Conservation (phyloP, 2,797 vertebrate genomes). For the Anomalospiza imberbis region DNA sequence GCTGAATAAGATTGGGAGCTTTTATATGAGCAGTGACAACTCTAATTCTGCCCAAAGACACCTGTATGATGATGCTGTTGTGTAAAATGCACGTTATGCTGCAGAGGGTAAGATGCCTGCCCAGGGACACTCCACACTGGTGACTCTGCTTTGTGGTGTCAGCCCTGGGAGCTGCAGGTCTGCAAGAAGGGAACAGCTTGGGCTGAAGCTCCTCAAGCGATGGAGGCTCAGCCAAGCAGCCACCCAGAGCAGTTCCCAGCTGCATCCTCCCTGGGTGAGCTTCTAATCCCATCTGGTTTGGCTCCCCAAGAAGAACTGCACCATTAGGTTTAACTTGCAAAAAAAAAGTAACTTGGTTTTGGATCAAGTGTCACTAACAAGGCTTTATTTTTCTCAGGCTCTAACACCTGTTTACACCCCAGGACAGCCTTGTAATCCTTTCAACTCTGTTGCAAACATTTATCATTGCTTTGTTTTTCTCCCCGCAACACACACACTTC, state of each 20-base stretch:
- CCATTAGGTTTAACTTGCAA: background rate
- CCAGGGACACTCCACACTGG: background rate
- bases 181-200: background rate
- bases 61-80: fast-evolving
- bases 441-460: background rate
- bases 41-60: background rate
- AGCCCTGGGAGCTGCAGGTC: fast-evolving
- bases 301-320: background rate
- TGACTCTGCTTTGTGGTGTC: background rate
- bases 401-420: background rate
- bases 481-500: background rate
- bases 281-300: fast-evolving
- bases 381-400: background rate
- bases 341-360: background rate
- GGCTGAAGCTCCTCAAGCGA: background rate
- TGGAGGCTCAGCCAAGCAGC: background rate
- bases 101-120: background rate
- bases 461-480: background rate
- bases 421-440: background rate
- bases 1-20: background rate
- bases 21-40: background rate
- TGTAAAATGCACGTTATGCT: background rate
- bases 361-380: background rate
- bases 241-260: background rate
- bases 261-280: background rate